Base-by-base conservation (phyloP, 2,797 vertebrate species). In the Taenioides sp. region DNA sequence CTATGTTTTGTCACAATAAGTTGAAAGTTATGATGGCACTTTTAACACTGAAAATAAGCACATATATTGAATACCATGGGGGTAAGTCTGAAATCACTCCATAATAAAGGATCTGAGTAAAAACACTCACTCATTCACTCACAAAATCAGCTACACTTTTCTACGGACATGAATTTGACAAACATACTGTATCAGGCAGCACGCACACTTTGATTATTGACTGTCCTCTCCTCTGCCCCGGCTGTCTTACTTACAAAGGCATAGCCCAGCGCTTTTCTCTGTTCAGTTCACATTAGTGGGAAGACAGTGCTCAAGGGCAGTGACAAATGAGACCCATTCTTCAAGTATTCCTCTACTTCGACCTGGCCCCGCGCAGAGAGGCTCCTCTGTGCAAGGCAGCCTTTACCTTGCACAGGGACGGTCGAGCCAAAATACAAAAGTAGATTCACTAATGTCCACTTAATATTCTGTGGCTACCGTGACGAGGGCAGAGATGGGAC, bases 261-360 rank as follows among this genome's bases (percentile, higher is more conserved):
- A 60, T 75, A 70, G 76, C 64, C 81, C 92, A 84, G 79, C 77
- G 81, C 82, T 84, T 78, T 89, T 84, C 76, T 87, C 83, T 81
- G 74, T 86, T 95, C 93, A 90, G 93, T 98, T 99, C 97, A 98
- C 97, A 98, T 98, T 94, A 95, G 95, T 94, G 96, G 97, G 97
- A 98, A 88, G 82, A 91, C 88, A 90, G 90, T 96, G 76, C 95
- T 91, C 84, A 93, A 94, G 76, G 95, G 95, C 94, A 96, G 95
- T 95, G 95, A 94, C 89, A 93, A 92, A 93, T 92, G 92, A 95
- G 93, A 95, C 93, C 92, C 92, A 94, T 95, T 96, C 93, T 98
- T 98, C 97, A 98, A 98, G 97, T 98, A 98, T 96, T 96, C 86
- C 87, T 78, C 76, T 76, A 74, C 81, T 84, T 79, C 72, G 65